Evolutionary conservation across 2,797 vertebrate species (phyloP).

Genomic region (Gadopsis marmoratus): DNA sequence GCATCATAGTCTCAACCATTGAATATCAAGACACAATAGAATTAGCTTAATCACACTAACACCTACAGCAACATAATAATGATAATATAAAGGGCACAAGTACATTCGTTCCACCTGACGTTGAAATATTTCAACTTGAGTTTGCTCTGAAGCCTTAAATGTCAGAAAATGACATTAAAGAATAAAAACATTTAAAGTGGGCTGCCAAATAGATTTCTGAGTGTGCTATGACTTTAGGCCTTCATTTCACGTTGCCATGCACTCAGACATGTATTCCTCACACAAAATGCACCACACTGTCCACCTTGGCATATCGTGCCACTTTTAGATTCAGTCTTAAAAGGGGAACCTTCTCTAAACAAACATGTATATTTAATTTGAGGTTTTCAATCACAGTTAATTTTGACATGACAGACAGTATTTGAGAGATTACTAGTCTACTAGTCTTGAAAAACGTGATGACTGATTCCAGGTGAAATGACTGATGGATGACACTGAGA

Average conservation of each 20-base stretch:
- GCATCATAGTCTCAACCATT: not conserved
- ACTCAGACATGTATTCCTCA: conserved; percentile 1
- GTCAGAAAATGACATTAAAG: too few relatives aligned
- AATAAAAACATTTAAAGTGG: not conserved
- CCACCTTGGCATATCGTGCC: not conserved
- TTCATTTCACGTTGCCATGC: not conserved
- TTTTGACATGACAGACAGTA: not conserved
- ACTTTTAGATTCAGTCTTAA: not conserved
- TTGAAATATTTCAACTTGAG: too few relatives aligned
- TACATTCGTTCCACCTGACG: not conserved
- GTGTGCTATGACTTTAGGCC: not conserved
- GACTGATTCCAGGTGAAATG: not conserved
- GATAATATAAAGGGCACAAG: not conserved
- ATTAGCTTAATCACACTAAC: not conserved
- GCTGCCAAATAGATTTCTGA: not conserved
- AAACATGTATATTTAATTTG: not conserved
- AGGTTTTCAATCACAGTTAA: not conserved
- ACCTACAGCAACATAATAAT: not conserved
- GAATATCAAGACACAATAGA: not conserved
- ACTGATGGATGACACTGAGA: not conserved
- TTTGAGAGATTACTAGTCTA: not conserved
- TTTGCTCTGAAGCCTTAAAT: too few relatives aligned
- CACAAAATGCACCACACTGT: not conserved
- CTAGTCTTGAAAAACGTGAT: not conserved
- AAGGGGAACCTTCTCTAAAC: not conserved